A percentile compares a stretch with the other conserved stretches of the same genome.
These are phyloP conservation scores for Trichomycterus rosablanca DNA, from an alignment of 2,113 vertebrate genomes.

Conservation along the genomic window DNA sequence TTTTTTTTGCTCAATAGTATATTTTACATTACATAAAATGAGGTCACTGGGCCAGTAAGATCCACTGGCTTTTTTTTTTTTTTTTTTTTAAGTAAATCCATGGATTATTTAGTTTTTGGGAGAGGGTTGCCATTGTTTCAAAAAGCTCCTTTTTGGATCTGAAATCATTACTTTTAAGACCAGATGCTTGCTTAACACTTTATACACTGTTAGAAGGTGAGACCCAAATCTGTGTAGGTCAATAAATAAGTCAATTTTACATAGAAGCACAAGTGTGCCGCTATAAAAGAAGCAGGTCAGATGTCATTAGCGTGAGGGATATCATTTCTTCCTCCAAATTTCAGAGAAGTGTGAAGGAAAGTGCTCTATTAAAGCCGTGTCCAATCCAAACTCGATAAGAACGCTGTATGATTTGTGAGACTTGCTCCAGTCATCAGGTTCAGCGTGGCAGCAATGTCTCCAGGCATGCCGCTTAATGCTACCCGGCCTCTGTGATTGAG, in stretches of 20 bases:
- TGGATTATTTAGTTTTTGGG: too few relatives aligned
- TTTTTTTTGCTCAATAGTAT: too few relatives aligned
- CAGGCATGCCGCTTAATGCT: conserved; percentile 79
- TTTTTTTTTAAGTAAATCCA: too few relatives aligned
- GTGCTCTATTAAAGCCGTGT: conserved; percentile 62
- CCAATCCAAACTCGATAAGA: conserved; percentile 74
- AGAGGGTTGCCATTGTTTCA: too few relatives aligned
- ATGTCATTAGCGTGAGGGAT: conserved; percentile 24
- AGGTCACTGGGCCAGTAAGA: too few relatives aligned
- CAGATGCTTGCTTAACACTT: neutral
- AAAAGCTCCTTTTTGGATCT: neutral
- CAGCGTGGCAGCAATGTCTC: conserved; percentile 53
- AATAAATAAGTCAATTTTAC: neutral
- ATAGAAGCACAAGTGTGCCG: neutral
- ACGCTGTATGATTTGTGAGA: conserved; percentile 50
- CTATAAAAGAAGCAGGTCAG: neutral
- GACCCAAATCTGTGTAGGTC: neutral
- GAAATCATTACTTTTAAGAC: too few relatives aligned
- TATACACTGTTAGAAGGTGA: neutral
- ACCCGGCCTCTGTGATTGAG: conserved; percentile 88
- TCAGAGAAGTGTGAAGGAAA: conserved; percentile 61
- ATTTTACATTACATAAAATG: too few relatives aligned
- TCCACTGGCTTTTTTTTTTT: too few relatives aligned
- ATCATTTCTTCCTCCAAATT: conserved; percentile 29
- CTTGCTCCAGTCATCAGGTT: conserved; percentile 71